A percentile compares a stretch with the other conserved stretches of the same genome.
These are phyloP conservation scores for Myodes glareolus DNA, from an alignment of 2,113 vertebrate genomes.

Conservation along the genomic window DNA sequence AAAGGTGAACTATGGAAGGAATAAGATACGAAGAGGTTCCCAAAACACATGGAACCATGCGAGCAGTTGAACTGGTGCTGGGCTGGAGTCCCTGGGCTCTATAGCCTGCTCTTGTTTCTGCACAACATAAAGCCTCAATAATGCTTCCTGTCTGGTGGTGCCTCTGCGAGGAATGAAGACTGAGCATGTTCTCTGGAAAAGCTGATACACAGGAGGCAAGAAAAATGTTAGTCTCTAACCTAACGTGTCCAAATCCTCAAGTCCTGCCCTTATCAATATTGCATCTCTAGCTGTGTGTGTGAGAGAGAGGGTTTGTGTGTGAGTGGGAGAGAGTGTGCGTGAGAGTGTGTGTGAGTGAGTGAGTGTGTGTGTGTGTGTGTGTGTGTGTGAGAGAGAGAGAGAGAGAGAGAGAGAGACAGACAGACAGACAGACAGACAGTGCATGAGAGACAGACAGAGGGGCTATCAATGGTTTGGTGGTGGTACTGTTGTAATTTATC, in stretches of 20 bases:
- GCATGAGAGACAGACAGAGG: not conserved
- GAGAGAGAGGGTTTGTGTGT: no score
- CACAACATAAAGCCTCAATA: accelerated
- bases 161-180: not conserved
- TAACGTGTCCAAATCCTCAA: not conserved
- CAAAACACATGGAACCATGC: not conserved
- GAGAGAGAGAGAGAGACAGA: not conserved
- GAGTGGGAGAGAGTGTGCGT: no score
- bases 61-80: not conserved
- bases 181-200: not conserved
- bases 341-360: no score
- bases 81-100: accelerated
- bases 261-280: not conserved
- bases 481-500: not conserved
- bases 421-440: not conserved
- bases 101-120: not conserved
- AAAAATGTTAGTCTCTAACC: not conserved
- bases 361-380: no score
- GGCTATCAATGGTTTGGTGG: not conserved
- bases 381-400: not conserved
- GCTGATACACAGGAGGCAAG: not conserved
- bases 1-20: not conserved
- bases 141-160: not conserved
- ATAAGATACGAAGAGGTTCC: not conserved
- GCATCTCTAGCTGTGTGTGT: not conserved